These are phyloP conservation scores for Neria commutata DNA, from an alignment of 2,888 invertebrate species.

Conservation along the genomic window DNA sequence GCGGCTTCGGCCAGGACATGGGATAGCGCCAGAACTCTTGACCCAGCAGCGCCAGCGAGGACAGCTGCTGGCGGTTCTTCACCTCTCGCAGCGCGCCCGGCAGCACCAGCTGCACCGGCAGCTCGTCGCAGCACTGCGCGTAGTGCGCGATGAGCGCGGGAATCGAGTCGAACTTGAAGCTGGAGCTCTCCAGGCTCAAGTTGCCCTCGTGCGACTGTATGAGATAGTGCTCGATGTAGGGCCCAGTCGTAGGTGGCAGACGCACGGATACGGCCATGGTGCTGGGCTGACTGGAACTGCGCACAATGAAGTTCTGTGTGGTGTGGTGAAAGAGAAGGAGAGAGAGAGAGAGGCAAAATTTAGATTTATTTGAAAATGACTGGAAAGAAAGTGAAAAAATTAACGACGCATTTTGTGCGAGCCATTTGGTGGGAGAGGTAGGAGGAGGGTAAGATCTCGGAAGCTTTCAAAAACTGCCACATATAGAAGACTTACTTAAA, in stretches of 20 bases:
- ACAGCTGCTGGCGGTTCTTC: constrained; percentile 86
- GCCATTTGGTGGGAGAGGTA: no score
- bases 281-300: constrained; percentile 90
- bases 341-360: no score
- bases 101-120: constrained; percentile 87
- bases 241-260: constrained; percentile 82
- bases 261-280: constrained; percentile 96
- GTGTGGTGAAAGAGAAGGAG: no score
- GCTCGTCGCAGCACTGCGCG: constrained; percentile 91
- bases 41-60: constrained; percentile 87
- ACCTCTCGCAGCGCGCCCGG: constrained; percentile 87
- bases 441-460: no score
- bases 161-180: constrained; percentile 91
- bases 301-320: constrained; percentile 88
- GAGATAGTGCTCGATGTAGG: constrained; percentile 95
- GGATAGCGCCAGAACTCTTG: constrained; percentile 86
- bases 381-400: constrained; percentile 18
- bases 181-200: constrained; percentile 89
- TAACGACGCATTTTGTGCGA: neutral
- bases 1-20: constrained; percentile 76
- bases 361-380: neutral
- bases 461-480: no score
- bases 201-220: constrained; percentile 84
- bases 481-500: no score
- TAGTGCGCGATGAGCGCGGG: constrained; percentile 93